These are phyloP conservation scores for Lepidonotus clava DNA, from an alignment of 2,888 invertebrate species.

Conservation along the genomic window DNA sequence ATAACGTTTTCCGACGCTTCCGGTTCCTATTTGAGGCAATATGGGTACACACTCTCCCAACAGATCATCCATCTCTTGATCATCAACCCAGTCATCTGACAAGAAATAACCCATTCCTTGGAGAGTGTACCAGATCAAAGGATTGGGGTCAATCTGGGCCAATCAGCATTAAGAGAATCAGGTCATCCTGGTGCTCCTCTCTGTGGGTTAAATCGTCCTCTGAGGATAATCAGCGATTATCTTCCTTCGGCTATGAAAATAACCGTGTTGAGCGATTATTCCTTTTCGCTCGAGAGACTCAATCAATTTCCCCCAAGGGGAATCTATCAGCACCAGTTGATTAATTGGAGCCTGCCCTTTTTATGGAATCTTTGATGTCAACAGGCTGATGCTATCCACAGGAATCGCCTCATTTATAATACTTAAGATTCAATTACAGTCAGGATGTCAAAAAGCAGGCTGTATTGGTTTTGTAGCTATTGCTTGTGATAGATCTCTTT, in stretches of 20 bases:
- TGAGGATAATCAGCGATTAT: slow-evolving; percentile 24
- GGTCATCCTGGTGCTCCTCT: not conserved
- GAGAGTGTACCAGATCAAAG: no score
- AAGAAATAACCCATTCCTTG: no score
- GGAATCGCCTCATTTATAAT: not conserved
- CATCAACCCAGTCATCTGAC: no score
- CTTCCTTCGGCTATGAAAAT: not conserved
- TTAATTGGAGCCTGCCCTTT: not conserved
- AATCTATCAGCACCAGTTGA: slow-evolving; percentile 9
- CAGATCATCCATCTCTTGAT: no score
- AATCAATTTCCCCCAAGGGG: slow-evolving; percentile 4
- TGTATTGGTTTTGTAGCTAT: no score
- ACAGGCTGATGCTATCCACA: not conserved
- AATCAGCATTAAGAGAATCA: not conserved
- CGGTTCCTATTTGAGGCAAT: not conserved
- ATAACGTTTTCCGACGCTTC: not conserved
- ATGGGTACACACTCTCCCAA: not conserved
- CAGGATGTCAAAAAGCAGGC: not conserved
- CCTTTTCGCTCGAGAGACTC: not conserved
- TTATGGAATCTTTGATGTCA: slow-evolving; percentile 22
- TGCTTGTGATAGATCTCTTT: no score
- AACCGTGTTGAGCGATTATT: not conserved
- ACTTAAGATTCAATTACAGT: not conserved
- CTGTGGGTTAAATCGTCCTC: not conserved
- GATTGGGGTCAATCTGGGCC: not conserved